A percentile compares a stretch with the other conserved stretches of the same genome.
These are phyloP conservation scores for Carlito syrichta DNA, from an alignment of 2,113 vertebrate species.

Conservation along the genomic window DNA sequence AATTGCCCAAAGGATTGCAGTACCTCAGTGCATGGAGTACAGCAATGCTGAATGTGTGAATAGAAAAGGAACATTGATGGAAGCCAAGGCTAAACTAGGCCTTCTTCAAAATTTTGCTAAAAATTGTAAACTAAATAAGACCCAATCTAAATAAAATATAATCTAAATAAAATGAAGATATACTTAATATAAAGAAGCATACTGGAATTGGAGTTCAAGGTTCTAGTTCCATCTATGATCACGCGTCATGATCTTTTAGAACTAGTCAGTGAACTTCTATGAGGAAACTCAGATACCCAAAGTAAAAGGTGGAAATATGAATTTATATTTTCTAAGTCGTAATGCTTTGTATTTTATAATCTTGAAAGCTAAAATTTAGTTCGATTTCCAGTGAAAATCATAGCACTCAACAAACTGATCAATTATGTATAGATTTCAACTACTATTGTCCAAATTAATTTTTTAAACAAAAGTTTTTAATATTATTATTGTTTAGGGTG, in stretches of 20 bases:
- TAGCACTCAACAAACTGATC: background rate
- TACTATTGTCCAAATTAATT: background rate
- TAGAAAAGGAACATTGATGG: background rate
- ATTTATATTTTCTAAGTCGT: background rate
- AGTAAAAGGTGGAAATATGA: background rate
- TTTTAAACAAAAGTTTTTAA: background rate
- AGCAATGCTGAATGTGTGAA: background rate
- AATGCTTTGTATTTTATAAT: background rate
- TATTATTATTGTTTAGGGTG: background rate
- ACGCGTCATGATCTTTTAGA: background rate
- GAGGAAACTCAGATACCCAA: background rate
- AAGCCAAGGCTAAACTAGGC: background rate
- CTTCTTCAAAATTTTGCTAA: conserved; percentile 7
- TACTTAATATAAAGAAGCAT: background rate
- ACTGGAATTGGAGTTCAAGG: background rate
- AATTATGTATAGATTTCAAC: background rate
- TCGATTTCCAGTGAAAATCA: background rate
- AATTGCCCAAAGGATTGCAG: background rate
- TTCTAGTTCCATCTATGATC: background rate
- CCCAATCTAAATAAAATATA: background rate
- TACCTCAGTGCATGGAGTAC: background rate
- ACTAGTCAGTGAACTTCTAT: background rate
- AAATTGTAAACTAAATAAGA: too few relatives aligned
- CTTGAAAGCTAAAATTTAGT: background rate
- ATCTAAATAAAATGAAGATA: background rate